Conservation (phyloP, 2,797 vertebrate species). For the Premnoplex brunnescens region DNA sequence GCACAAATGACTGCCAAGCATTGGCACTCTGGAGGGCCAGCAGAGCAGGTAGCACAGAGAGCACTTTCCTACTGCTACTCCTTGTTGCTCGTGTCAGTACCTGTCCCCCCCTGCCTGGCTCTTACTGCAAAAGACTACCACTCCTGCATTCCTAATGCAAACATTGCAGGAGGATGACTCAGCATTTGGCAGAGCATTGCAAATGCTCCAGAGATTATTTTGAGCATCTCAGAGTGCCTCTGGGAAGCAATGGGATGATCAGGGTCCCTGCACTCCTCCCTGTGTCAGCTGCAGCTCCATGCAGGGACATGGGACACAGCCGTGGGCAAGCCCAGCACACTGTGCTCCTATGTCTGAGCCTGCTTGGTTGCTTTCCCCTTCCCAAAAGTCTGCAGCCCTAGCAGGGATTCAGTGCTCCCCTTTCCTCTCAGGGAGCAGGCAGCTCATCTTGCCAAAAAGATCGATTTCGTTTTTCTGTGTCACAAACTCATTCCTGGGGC, state of each 20-base stretch:
- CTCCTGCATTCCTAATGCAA: slow-evolving; percentile 27
- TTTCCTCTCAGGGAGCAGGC: not conserved
- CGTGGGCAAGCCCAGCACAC: not conserved
- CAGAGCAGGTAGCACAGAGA: not conserved
- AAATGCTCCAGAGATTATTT: not conserved
- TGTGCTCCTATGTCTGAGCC: not conserved
- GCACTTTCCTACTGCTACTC: rapidly evolving
- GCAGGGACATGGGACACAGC: rapidly evolving
- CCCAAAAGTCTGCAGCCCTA: not conserved
- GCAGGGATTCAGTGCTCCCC: not conserved
- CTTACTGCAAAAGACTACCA: not conserved
- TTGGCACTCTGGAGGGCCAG: not conserved
- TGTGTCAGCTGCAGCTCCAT: rapidly evolving
- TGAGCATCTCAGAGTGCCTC: not conserved
- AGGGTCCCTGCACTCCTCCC: not conserved
- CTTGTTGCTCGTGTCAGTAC: rapidly evolving
- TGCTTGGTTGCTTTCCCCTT: not conserved
- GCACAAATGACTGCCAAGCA: too few relatives aligned
- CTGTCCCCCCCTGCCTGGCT: not conserved
- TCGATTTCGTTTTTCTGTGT: not conserved
- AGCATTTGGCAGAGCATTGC: not conserved
- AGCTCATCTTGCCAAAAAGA: not conserved
- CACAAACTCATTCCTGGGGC: not conserved
- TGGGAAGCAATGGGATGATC: rapidly evolving
- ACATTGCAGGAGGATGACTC: slow-evolving; percentile 16